A percentile compares a stretch with the other conserved stretches of the same genome.
Evolutionary conservation across 2,113 vertebrate species (phyloP).

Genomic region (Ciconia maguari): DNA sequence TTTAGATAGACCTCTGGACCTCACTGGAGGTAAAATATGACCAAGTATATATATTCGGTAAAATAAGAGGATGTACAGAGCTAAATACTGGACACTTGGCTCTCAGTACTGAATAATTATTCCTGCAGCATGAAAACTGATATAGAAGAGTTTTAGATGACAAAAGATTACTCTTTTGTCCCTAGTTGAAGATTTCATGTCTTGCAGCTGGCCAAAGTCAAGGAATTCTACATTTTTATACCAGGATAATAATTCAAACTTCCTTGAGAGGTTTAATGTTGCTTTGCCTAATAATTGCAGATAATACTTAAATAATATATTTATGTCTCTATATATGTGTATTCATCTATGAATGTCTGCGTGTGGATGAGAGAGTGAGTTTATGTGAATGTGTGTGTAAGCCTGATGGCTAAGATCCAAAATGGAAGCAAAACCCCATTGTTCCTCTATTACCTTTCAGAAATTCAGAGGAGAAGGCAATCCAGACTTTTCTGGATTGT

Average conservation of each 20-base stretch:
- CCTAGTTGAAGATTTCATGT: neutral
- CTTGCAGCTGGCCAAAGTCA: neutral
- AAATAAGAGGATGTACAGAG: neutral
- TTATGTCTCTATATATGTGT: accelerated
- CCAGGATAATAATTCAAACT: neutral
- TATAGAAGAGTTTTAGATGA: neutral
- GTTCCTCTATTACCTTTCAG: neutral
- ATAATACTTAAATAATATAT: neutral
- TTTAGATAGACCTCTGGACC: neutral
- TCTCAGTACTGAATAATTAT: neutral
- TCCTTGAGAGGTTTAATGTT: neutral
- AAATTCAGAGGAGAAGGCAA: neutral
- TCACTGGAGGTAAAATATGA: neutral
- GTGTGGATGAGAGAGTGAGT: neutral
- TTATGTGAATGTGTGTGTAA: neutral
- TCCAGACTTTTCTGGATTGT: neutral
- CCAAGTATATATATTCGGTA: neutral
- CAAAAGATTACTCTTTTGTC: neutral
- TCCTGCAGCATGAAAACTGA: neutral
- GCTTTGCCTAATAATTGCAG: neutral
- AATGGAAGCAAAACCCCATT: neutral
- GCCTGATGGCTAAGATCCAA: neutral
- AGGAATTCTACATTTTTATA: neutral
- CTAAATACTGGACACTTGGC: neutral
- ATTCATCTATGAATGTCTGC: no score